Base-by-base conservation (phyloP, 2,797 vertebrate species). In the Garrulus glandarius region DNA sequence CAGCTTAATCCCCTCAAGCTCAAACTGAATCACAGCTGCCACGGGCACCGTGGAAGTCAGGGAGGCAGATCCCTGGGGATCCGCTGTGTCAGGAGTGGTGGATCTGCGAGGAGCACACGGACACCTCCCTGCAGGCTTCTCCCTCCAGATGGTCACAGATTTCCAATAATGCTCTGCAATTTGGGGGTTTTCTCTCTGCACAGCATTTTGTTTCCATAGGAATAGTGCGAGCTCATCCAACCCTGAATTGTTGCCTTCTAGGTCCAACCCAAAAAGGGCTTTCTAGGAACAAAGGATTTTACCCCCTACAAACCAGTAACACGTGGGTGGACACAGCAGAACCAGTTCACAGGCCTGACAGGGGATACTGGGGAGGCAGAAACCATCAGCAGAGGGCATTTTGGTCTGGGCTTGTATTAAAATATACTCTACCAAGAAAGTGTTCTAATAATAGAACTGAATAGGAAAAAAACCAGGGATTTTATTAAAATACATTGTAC, bases 11-110 rank as follows among this genome's bases (percentile, higher is more conserved):
- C 44, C 37, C n/a, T 34, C 3, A 6, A 59, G 46, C 60, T 32
- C 46, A 52, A 39, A 21, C 19, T n/a, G 29, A n/a, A 37, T 1
- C 56, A 2, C 74, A 86, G 49, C 49, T 63, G 74, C 30, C 83
- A 26, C 3, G 3, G 39, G 41, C 34, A 18, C 9, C 0, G 0
- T 13, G 63, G 63, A 13, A 19, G 9, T 0, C 0, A 5, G 55
- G 49, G 26, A 30, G 7, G 27, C 56, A 76, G 41, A 80, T 27
- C 39, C 63, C 15, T 2, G 4, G 46, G 29, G 72, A 75, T 32
- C 44, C 1, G 7, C 68, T 30, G 22, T 27, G 64, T 3, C 23
- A 57, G 60, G 65, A 53, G 61, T 11, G 8, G 52, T 44, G 49
- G 21, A 50, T 10, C 79, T 21, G 7, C 7, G 37, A 4, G 1